Base-by-base conservation (phyloP, 2,888 invertebrate genomes). In the Napeogenes sylphis region DNA sequence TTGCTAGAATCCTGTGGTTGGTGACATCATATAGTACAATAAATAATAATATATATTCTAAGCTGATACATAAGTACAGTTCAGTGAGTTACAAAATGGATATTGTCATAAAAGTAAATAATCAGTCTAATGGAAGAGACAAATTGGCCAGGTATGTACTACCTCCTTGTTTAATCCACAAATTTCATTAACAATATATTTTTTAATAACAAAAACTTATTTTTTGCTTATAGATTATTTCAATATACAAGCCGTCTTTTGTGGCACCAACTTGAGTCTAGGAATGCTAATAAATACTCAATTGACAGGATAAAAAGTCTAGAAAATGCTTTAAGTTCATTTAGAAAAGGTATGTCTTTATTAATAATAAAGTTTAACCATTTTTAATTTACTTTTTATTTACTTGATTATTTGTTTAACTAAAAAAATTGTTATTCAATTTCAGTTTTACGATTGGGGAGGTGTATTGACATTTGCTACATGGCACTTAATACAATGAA, bases 371-470 rank as follows among this genome's bases (percentile, higher is more conserved):
- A 55, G 38, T 51, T 35, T 42, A 32, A 45, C 35, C 51, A 55
- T 59, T 51, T 46, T 42, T 55, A 35, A 6, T 42, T 14, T 45
- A 35, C 8, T 2, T 4, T 47, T n/a, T 42, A 10, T 2, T 10
- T 47, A 14, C n/a, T 47, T 21, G 8, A 51, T 51, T 8, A 21
- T 30, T 10, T 30, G 6, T 30, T 10, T 10, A 10, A 3, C 2
- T 4, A 51, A 51, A 30, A 3, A 30, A 59, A 32, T 59, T 55
- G 8, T 54, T 62, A 45, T 55, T 12, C 21, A 10, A 61, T 63
- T 92, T 71, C 90, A 98, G 98, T 98, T 73, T 85, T 98, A 30
- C 92, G 97, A 53, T 92, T 98, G 79, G 98, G 98, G 67, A 93
- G 96, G 86, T 96, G 95, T 79, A 77, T 96, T 55, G 98, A 98